Percentiles rank a stretch among this genome's conserved stretches.
Conservation (phyloP, 2,797 vertebrate species). For the Coregonus sp. region DNA sequence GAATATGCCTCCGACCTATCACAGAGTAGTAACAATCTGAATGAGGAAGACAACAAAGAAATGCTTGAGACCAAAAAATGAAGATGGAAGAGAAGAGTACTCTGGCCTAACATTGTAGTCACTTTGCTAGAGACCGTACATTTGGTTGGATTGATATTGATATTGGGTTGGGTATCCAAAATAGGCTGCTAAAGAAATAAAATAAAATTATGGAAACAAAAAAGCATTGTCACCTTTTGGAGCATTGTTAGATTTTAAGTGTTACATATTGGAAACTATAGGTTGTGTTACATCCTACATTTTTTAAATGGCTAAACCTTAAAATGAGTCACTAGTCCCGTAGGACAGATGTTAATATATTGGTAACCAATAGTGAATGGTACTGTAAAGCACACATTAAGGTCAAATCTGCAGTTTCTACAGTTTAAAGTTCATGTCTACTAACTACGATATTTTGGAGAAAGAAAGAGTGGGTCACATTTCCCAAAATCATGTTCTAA, state of each 20-base stretch:
- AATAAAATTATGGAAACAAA: slow-evolving; percentile 43
- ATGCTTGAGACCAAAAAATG: slow-evolving; percentile 84
- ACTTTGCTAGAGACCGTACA: slow-evolving; percentile 39
- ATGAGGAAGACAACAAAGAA: slow-evolving; percentile 67
- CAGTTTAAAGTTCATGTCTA: neutral
- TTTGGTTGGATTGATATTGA: slow-evolving; percentile 35
- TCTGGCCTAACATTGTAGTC: slow-evolving; percentile 45
- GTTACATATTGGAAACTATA: slow-evolving; percentile 78
- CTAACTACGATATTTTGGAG: slow-evolving; percentile 5
- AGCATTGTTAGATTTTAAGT: slow-evolving; percentile 75
- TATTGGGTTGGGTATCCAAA: slow-evolving; percentile 57
- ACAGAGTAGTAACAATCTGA: slow-evolving; percentile 58
- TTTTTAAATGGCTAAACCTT: slow-evolving; percentile 72
- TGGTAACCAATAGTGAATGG: slow-evolving; percentile 85
- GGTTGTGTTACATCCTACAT: slow-evolving; percentile 73
- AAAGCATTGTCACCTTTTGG: slow-evolving; percentile 65
- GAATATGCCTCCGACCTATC: slow-evolving; percentile 55
- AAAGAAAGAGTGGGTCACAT: neutral
- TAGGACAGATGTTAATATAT: slow-evolving; percentile 84
- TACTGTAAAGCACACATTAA: slow-evolving; percentile 77
- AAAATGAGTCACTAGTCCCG: slow-evolving; percentile 73
- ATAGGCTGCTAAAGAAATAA: slow-evolving; percentile 80
- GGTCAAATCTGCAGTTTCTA: slow-evolving; percentile 70
- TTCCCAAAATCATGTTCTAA: neutral
- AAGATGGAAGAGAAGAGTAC: slow-evolving; percentile 48